A percentile compares a stretch with the other conserved stretches of the same genome.
Conservation (phyloP, 2,113 vertebrate genomes). For the Lophochroa leadbeateri region DNA sequence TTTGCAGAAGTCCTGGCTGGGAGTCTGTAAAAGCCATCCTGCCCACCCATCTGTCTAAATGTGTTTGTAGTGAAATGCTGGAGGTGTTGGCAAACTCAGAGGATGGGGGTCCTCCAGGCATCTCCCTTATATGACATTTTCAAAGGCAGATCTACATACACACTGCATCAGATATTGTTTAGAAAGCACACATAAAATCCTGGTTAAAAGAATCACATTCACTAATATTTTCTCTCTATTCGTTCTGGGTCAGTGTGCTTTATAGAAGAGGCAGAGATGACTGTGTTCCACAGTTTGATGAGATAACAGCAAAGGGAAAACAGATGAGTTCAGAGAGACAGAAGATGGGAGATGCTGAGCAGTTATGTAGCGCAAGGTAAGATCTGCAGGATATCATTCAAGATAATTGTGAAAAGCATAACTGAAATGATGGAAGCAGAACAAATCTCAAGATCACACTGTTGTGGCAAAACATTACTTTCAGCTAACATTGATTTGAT, state of each 20-base stretch:
- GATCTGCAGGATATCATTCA: not conserved
- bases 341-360: not conserved
- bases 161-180: not conserved
- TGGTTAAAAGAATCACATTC: not conserved
- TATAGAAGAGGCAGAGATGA: not conserved
- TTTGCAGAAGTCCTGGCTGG: not conserved
- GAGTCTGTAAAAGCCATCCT: not conserved
- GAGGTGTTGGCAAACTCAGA: not conserved
- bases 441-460: not conserved
- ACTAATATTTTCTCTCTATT: not conserved
- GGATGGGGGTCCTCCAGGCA: not conserved
- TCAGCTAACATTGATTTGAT: slow-evolving; percentile 12
- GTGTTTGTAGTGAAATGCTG: not conserved
- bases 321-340: not conserved
- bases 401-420: slow-evolving; percentile 20
- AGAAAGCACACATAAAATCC: not conserved
- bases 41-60: not conserved
- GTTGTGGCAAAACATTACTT: not conserved
- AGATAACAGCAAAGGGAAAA: not conserved
- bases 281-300: not conserved
- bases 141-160: slow-evolving; percentile 15
- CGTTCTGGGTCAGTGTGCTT: not conserved
- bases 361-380: not conserved
- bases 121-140: slow-evolving; percentile 3
- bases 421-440: slow-evolving; percentile 1